phyloP scores from a whole-genome alignment of 2,113 vertebrate genomes.

The Gopherus evgoodei region DNA sequence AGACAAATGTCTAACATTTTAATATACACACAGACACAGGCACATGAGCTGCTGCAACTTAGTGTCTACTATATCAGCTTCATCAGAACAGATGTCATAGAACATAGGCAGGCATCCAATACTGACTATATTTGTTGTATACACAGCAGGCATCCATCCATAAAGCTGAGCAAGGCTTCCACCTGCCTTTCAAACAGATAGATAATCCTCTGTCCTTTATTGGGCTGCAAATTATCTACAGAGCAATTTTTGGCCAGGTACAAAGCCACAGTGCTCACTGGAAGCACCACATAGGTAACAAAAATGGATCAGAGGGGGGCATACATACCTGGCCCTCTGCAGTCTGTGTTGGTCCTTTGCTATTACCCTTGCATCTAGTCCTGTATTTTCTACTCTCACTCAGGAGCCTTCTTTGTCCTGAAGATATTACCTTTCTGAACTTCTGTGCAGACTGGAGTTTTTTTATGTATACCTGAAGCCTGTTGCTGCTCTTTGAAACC shows the following conservation, averaged over 20 bases:
- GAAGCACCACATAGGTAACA: background rate
- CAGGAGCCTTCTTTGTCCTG: no score
- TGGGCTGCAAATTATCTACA: background rate
- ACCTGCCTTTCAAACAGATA: background rate
- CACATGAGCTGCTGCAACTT: background rate
- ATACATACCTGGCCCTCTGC: background rate
- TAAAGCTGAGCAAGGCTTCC: background rate
- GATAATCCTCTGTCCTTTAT: background rate
- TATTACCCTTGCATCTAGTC: no score
- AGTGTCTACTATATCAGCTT: background rate
- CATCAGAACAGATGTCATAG: background rate
- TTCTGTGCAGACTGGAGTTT: no score
- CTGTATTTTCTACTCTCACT: no score
- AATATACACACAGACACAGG: no score
- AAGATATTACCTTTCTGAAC: no score
- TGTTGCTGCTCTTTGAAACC: no score
- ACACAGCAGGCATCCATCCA: background rate
- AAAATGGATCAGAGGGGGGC: background rate
- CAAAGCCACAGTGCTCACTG: background rate
- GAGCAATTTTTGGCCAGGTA: background rate
- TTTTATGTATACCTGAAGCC: no score
- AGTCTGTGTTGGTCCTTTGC: background rate
- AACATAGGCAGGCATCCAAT: background rate
- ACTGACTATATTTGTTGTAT: background rate
- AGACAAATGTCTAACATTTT: no score